phyloP scores from a whole-genome alignment of 2,888 invertebrate species.

The Pheosia tremula region DNA sequence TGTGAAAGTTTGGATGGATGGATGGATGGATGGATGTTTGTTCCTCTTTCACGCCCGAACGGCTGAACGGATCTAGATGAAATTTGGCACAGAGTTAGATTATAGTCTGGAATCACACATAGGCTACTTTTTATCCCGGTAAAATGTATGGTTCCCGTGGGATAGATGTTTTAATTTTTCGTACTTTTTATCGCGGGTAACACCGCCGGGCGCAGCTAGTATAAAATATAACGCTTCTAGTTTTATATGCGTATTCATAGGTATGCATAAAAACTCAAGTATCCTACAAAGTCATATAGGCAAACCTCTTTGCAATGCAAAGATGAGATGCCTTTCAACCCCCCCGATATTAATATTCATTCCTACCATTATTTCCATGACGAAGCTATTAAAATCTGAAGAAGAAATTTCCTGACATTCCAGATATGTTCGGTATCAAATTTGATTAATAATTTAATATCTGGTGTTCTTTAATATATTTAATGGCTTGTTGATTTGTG shows the following conservation, averaged over 20 bases:
- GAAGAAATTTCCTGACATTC: conserved; percentile 57
- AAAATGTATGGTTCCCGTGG: too few relatives aligned
- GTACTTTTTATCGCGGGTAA: too few relatives aligned
- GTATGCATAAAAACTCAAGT: conserved; percentile 6
- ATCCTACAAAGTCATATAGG: conserved; percentile 28
- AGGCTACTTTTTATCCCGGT: too few relatives aligned
- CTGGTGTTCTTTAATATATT: background rate
- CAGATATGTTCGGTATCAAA: conserved; percentile 58
- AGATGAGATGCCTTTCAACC: conserved; percentile 66
- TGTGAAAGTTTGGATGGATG: too few relatives aligned
- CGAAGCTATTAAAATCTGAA: conserved; percentile 68
- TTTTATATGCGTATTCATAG: background rate
- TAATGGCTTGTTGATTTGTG: conserved; percentile 7
- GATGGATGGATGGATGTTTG: too few relatives aligned
- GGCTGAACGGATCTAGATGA: too few relatives aligned
- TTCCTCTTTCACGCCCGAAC: too few relatives aligned
- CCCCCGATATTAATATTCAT: conserved; percentile 71
- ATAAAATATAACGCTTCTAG: too few relatives aligned
- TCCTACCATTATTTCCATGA: conserved; percentile 66
- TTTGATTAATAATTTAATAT: conserved; percentile 52
- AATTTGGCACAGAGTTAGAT: too few relatives aligned
- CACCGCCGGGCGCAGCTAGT: too few relatives aligned
- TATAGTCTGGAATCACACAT: too few relatives aligned
- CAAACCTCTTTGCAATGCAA: conserved; percentile 70
- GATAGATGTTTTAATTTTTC: too few relatives aligned